Evolutionary conservation across 2,113 vertebrate species (phyloP).

Genomic region (Ceyx cyanopectus): DNA sequence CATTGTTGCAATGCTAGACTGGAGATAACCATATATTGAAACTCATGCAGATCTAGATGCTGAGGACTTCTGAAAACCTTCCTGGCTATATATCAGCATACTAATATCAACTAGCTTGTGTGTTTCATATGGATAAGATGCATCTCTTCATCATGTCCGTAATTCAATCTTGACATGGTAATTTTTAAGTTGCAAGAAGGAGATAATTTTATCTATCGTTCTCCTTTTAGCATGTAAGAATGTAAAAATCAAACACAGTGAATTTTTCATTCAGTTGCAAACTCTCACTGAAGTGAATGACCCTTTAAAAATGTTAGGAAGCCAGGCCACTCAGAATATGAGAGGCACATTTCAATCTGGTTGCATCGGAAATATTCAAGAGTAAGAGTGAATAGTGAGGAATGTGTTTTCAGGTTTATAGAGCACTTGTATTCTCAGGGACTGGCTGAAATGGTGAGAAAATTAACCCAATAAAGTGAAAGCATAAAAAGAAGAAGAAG

Average conservation of each 20-base stretch:
- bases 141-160: not conserved
- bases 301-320: conserved; percentile 58
- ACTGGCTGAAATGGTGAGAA: not conserved
- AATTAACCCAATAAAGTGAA: not conserved
- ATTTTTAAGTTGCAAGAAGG: conserved; percentile 24
- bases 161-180: not conserved
- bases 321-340: conserved; percentile 26
- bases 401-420: conserved; percentile 31
- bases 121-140: not conserved
- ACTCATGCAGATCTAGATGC: not conserved
- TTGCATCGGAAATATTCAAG: conserved; percentile 35
- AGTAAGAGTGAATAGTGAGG: conserved; percentile 8
- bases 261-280: conserved; percentile 41
- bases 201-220: not conserved
- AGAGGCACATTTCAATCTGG: conserved; percentile 46
- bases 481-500: conserved; percentile 20
- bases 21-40: not conserved
- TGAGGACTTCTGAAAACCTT: not conserved
- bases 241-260: conserved; percentile 1
- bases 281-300: conserved; percentile 55
- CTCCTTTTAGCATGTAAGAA: conserved; percentile 30
- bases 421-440: not conserved
- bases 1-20: not conserved
- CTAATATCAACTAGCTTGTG: not conserved
- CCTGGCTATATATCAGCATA: not conserved